phyloP scores from a whole-genome alignment of 1,140 invertebrate species.

The Thrips palmi region DNA sequence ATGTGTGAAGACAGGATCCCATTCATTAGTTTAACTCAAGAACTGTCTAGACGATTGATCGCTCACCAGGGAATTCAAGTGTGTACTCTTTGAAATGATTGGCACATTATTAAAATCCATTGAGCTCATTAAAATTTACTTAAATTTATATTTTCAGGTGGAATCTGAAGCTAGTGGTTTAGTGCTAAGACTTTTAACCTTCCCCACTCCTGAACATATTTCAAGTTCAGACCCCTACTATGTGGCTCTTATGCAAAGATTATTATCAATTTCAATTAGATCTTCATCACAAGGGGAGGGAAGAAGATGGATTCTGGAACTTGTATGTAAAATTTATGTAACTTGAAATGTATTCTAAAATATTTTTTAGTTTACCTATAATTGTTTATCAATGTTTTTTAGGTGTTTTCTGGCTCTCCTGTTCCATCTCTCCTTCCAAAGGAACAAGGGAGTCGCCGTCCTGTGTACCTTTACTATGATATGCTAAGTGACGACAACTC shows the following conservation, averaged over 20 bases:
- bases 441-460: constrained; percentile 62
- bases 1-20: constrained; percentile 88
- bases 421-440: constrained; percentile 62
- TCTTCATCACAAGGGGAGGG: too few relatives aligned
- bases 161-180: constrained; percentile 77
- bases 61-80: constrained; percentile 79
- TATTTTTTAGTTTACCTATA: too few relatives aligned
- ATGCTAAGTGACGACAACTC: constrained; percentile 54
- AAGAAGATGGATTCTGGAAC: too few relatives aligned
- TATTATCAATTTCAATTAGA: too few relatives aligned
- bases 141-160: too few relatives aligned
- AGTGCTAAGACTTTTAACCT: constrained; percentile 57
- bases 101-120: too few relatives aligned
- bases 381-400: too few relatives aligned
- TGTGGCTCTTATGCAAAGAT: constrained; percentile 45
- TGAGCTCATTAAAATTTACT: too few relatives aligned
- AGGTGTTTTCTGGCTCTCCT: too few relatives aligned
- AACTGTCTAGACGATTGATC: constrained; percentile 62
- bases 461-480: constrained; percentile 78
- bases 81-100: too few relatives aligned
- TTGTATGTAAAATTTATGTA: too few relatives aligned
- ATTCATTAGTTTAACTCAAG: constrained; percentile 66
- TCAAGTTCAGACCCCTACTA: constrained; percentile 26
- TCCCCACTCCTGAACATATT: constrained; percentile 42
- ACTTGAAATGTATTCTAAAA: too few relatives aligned